Evolutionary conservation across 1,140 invertebrate species (phyloP).

Genomic region (Dendroctonus valens): DNA sequence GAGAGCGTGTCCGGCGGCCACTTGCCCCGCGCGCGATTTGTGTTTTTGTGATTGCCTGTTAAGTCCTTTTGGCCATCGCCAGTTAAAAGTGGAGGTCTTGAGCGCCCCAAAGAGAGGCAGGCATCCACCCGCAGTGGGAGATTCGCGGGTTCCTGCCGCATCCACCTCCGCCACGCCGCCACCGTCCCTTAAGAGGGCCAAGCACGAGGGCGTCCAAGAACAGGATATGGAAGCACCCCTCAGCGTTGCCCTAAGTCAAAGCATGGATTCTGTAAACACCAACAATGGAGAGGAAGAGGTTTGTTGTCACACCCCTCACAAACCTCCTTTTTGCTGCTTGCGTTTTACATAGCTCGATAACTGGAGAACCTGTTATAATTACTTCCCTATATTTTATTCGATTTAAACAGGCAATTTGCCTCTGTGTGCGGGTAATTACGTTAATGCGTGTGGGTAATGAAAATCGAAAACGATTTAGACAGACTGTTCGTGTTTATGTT

Average conservation of each 20-base stretch:
- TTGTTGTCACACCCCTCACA: constrained; percentile 46
- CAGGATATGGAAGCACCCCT: constrained; percentile 55
- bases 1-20: constrained; percentile 16
- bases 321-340: no score
- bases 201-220: constrained; percentile 51
- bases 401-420: no score
- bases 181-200: constrained; percentile 56
- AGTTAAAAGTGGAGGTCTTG: constrained; percentile 49
- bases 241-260: constrained; percentile 71
- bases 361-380: no score
- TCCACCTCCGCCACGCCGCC: constrained; percentile 47
- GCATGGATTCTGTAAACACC: constrained; percentile 91
- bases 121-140: constrained; percentile 47
- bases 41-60: constrained; percentile 10
- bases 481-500: constrained; percentile 19
- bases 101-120: constrained; percentile 49
- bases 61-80: constrained; percentile 9
- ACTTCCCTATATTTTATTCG: no score
- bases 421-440: no score
- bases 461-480: background rate
- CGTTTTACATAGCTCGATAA: no score
- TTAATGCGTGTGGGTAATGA: constrained; percentile 5
- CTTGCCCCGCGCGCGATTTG: constrained; percentile 18
- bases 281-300: constrained; percentile 90
- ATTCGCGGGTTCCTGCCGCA: constrained; percentile 47